phyloP scores from a whole-genome alignment of 2,113 vertebrate species.

The Motacilla tschutschensis region DNA sequence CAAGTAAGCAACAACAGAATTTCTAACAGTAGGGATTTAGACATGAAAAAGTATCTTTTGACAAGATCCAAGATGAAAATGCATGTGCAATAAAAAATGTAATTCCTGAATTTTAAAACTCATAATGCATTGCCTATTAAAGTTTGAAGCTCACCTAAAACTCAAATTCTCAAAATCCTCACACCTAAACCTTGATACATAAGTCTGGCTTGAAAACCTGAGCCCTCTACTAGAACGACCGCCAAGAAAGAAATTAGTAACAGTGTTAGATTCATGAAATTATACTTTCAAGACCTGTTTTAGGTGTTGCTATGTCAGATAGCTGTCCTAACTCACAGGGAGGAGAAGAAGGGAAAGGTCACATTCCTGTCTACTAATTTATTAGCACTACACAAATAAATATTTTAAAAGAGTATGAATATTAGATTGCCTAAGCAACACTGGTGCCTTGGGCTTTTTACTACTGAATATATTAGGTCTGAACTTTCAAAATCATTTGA shows the following conservation, averaged over 20 bases:
- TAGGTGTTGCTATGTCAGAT: not conserved
- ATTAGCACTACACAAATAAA: conserved; percentile 59
- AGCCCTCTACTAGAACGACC: not conserved
- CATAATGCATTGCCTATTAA: not conserved
- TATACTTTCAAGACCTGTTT: not conserved
- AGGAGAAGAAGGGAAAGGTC: conserved; percentile 31
- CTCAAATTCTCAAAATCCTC: not conserved
- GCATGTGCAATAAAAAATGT: not conserved
- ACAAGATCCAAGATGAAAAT: not conserved
- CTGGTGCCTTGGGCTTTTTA: conserved; percentile 34
- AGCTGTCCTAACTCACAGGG: not conserved
- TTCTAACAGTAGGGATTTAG: not conserved
- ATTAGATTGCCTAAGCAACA: conserved; percentile 30
- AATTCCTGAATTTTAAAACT: not conserved
- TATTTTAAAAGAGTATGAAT: conserved; percentile 62
- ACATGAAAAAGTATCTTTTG: not conserved
- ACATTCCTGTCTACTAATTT: conserved; percentile 43
- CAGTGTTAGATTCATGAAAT: not conserved
- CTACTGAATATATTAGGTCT: conserved; percentile 9
- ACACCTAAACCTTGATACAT: fast-evolving
- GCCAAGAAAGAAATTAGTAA: not conserved
- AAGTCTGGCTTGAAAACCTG: not conserved
- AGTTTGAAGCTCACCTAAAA: not conserved
- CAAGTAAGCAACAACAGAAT: not conserved
- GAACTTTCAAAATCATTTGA: conserved; percentile 11